A percentile compares a stretch with the other conserved stretches of the same genome.
phyloP scores from a whole-genome alignment of 2,888 invertebrate genomes.

The Lycia hirtaria region DNA sequence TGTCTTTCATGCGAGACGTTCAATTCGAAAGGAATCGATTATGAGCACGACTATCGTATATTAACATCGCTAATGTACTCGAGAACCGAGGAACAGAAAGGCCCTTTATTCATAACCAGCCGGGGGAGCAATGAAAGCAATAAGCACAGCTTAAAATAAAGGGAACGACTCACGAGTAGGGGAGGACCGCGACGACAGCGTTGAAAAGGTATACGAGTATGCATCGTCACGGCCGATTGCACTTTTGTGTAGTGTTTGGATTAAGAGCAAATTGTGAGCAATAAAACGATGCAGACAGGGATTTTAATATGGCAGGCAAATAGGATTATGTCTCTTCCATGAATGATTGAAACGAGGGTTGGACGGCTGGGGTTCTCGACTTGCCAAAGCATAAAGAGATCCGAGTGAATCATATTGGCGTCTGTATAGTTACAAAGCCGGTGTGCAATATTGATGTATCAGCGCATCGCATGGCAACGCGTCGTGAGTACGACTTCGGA shows the following conservation, averaged over 20 bases:
- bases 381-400: slow-evolving; percentile 2
- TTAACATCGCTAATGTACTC: slow-evolving; percentile 77
- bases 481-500: slow-evolving; percentile 53
- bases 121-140: slow-evolving; percentile 60
- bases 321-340: slow-evolving; percentile 35
- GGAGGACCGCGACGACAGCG: slow-evolving; percentile 28
- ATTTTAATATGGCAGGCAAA: slow-evolving; percentile 36
- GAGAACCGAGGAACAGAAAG: slow-evolving; percentile 61
- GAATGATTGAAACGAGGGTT: slow-evolving; percentile 28
- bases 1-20: slow-evolving; percentile 53
- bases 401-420: slow-evolving; percentile 15
- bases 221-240: slow-evolving; percentile 41
- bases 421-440: slow-evolving; percentile 11
- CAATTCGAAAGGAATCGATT: slow-evolving; percentile 68
- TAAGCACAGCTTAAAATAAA: slow-evolving; percentile 61
- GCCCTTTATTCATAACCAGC: slow-evolving; percentile 63
- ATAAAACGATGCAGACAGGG: slow-evolving; percentile 37
- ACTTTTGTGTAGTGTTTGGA: slow-evolving; percentile 43
- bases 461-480: slow-evolving; percentile 73
- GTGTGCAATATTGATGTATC: slow-evolving; percentile 70
- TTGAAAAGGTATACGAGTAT: slow-evolving; percentile 41
- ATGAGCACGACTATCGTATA: slow-evolving; percentile 70
- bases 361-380: slow-evolving; percentile 12
- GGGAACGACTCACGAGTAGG: slow-evolving; percentile 45
- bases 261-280: slow-evolving; percentile 41